Evolutionary conservation across 1,140 invertebrate genomes (phyloP).

Genomic region (Agraylea sexmaculata): DNA sequence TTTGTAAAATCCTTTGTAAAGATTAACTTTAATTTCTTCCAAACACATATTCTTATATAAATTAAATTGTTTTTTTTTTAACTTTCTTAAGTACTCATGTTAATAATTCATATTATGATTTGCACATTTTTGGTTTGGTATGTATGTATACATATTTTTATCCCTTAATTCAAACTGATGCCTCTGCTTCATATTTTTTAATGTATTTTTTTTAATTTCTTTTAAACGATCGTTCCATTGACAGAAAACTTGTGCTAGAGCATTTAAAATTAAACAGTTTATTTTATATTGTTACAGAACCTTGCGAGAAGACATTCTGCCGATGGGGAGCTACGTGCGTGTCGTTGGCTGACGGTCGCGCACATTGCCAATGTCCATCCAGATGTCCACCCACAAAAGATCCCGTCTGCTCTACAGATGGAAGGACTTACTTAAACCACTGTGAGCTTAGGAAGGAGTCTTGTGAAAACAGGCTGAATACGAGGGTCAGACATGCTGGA

Average conservation of each 20-base stretch:
- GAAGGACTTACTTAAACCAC: slow-evolving; percentile 66
- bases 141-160: neutral
- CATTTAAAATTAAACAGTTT: too few relatives aligned
- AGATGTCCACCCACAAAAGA: slow-evolving; percentile 42
- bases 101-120: neutral
- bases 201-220: neutral
- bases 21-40: too few relatives aligned
- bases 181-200: neutral
- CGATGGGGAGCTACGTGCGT: slow-evolving; percentile 66
- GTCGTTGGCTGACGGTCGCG: slow-evolving; percentile 53
- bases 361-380: slow-evolving; percentile 57
- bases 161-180: neutral
- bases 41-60: too few relatives aligned
- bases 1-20: too few relatives aligned
- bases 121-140: neutral
- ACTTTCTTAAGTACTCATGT: too few relatives aligned
- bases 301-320: slow-evolving; percentile 71
- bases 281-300: slow-evolving; percentile 46
- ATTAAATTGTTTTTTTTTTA: too few relatives aligned
- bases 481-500: slow-evolving; percentile 60
- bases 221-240: neutral
- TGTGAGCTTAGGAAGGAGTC: slow-evolving; percentile 64
- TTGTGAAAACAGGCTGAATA: slow-evolving; percentile 58
- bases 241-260: neutral
- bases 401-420: slow-evolving; percentile 71